Conservation (phyloP, 2,888 invertebrate species). For the Rotaria sp. region DNA sequence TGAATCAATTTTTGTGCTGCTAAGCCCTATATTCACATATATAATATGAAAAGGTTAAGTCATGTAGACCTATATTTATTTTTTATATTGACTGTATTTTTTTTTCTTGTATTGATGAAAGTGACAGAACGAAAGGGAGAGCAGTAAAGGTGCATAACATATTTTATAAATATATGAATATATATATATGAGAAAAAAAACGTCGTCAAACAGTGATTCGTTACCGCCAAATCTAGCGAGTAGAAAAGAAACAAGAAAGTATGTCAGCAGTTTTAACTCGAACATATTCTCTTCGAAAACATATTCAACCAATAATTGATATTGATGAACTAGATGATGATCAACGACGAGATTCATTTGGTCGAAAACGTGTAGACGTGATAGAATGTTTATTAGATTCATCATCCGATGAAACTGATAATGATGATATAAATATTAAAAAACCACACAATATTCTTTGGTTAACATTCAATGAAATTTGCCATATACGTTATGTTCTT, state of each 20-base stretch:
- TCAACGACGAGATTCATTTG: neutral
- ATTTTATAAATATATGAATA: neutral
- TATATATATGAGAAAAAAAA: neutral
- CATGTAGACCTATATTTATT: neutral
- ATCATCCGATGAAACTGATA: neutral
- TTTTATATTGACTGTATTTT: neutral
- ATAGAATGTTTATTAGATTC: neutral
- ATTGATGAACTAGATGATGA: neutral
- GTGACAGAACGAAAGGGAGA: neutral
- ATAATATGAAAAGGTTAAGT: neutral
- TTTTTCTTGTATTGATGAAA: neutral
- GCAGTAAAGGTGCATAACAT: neutral
- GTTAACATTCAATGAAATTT: slow-evolving; percentile 16
- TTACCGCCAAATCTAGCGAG: neutral
- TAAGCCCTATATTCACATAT: neutral
- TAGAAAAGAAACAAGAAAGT: neutral
- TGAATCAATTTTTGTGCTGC: neutral
- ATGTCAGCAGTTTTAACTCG: neutral
- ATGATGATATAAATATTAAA: neutral
- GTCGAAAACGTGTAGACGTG: slow-evolving; percentile 15
- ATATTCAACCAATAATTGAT: neutral
- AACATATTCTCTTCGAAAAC: neutral
- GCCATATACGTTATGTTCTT: neutral
- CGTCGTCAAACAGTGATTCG: neutral
- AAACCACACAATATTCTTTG: neutral